These are phyloP conservation scores for Vidua chalybeata DNA, from an alignment of 2,113 vertebrate genomes.

Conservation along the genomic window DNA sequence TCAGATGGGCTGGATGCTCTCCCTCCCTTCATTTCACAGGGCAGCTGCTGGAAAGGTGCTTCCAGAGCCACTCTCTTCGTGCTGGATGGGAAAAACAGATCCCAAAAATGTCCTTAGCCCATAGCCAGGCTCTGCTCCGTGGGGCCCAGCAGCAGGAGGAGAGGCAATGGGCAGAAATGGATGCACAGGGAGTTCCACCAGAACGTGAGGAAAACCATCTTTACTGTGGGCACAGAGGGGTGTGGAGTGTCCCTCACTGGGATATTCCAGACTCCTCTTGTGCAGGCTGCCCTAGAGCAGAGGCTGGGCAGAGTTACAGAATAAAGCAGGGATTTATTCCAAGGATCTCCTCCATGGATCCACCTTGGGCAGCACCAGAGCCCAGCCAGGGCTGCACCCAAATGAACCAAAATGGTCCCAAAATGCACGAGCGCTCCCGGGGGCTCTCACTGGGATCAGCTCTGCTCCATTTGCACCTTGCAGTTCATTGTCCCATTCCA, in stretches of 20 bases:
- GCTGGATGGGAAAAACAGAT: neutral
- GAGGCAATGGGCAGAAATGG: neutral
- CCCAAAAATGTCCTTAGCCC: neutral
- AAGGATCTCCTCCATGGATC: too few species aligned
- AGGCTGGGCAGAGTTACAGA: neutral
- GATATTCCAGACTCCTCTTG: neutral
- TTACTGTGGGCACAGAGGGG: neutral
- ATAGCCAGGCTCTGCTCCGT: neutral
- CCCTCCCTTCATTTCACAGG: neutral
- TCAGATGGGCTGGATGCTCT: neutral
- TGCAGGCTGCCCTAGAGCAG: neutral
- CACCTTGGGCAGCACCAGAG: too few species aligned
- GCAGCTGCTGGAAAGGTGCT: neutral
- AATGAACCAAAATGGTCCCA: too few species aligned
- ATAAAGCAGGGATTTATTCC: neutral
- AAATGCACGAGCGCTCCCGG: too few species aligned
- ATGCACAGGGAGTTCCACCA: neutral
- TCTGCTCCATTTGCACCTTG: too few species aligned
- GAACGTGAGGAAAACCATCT: fast-evolving
- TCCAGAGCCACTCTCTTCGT: fast-evolving
- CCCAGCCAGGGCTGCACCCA: too few species aligned
- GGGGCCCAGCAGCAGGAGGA: neutral
- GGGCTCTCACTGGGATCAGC: too few species aligned
- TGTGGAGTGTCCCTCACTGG: neutral
- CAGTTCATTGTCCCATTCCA: too few species aligned